Evolutionary conservation across 2,888 invertebrate genomes (phyloP).

Genomic region (Candidula unifasciata): DNA sequence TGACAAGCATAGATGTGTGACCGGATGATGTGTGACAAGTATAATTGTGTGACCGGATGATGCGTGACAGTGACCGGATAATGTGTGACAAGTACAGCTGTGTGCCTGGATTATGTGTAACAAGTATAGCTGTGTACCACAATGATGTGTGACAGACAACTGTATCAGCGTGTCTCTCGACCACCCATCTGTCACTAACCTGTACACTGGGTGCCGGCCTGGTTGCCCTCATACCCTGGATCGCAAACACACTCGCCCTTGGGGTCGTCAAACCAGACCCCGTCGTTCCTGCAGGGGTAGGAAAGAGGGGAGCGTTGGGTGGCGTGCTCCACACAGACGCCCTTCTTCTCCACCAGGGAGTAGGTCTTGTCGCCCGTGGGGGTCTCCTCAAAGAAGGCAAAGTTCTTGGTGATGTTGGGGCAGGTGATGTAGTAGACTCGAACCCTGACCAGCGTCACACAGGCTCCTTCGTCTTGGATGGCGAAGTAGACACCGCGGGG

Average conservation of each 20-base stretch:
- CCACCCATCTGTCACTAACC: constrained; percentile 50
- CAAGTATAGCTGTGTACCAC: too few species aligned
- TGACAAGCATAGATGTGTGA: too few species aligned
- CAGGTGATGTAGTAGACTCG: constrained; percentile 96
- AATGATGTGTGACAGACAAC: too few species aligned
- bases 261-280: constrained; percentile 92
- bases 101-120: too few species aligned
- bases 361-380: constrained; percentile 94
- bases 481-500: constrained; percentile 93
- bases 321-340: constrained; percentile 95
- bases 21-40: too few species aligned
- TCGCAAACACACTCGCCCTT: constrained; percentile 95
- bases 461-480: constrained; percentile 97
- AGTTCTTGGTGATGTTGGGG: constrained; percentile 91
- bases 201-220: constrained; percentile 67
- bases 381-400: constrained; percentile 94
- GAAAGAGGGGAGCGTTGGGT: constrained; percentile 64
- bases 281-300: constrained; percentile 90
- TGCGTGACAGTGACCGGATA: too few species aligned
- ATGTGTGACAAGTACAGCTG: too few species aligned
- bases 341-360: constrained; percentile 92
- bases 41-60: too few species aligned
- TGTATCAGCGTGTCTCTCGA: too few species aligned
- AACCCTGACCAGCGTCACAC: constrained; percentile 95
- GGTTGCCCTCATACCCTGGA: constrained; percentile 90